A percentile compares a stretch with the other conserved stretches of the same genome.
phyloP scores from a whole-genome alignment of 1,140 invertebrate species.

The Druon quercuslanigerum region DNA sequence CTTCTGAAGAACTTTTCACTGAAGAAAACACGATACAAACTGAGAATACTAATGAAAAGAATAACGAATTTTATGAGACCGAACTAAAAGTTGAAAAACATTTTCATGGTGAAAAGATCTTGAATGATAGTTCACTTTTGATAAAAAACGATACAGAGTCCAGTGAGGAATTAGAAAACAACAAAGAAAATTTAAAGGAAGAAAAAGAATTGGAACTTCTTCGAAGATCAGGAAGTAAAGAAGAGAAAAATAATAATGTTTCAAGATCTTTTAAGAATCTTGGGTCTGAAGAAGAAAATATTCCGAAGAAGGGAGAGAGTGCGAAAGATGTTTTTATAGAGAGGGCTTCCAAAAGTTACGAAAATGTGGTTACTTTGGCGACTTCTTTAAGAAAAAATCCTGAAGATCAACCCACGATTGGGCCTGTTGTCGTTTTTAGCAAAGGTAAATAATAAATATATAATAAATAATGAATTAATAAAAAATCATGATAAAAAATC shows the following conservation, averaged over 20 bases:
- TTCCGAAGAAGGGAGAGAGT: background rate
- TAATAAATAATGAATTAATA: slow-evolving; percentile 14
- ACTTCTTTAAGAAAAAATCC: background rate
- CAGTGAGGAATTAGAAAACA: slow-evolving; percentile 42
- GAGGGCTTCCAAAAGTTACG: background rate
- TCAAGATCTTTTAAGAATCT: background rate
- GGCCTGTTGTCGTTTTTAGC: slow-evolving; percentile 55
- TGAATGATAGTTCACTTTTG: slow-evolving; percentile 41
- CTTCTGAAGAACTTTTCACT: background rate
- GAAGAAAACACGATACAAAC: background rate
- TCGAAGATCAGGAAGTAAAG: slow-evolving; percentile 39
- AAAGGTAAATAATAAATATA: slow-evolving; percentile 57
- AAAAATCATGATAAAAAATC: too few species aligned
- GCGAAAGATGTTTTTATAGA: background rate
- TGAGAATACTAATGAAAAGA: background rate
- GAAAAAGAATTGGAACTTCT: slow-evolving; percentile 52
- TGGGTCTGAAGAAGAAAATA: background rate
- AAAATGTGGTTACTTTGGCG: background rate
- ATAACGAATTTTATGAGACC: slow-evolving; percentile 10
- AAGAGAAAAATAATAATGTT: slow-evolving; percentile 33
- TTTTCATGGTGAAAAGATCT: slow-evolving; percentile 30
- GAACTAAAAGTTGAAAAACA: slow-evolving; percentile 24
- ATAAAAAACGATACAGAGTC: slow-evolving; percentile 41
- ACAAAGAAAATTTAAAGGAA: slow-evolving; percentile 41
- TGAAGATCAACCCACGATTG: slow-evolving; percentile 55